Evolutionary conservation across 1,140 invertebrate genomes (phyloP), one percentile per base, ranked within the genome.

Genomic region (Tetraneura akinire): DNA sequence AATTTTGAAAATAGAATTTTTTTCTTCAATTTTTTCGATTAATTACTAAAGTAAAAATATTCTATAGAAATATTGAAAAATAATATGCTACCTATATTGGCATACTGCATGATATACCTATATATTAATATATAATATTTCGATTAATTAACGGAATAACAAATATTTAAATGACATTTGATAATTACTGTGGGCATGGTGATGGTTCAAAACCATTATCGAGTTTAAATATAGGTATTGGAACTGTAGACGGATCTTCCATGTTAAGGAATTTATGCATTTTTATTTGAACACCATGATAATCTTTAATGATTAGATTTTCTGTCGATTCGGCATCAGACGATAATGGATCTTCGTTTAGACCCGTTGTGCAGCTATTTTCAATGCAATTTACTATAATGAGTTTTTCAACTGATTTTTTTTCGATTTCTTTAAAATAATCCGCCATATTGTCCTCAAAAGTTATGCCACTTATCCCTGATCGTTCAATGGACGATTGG

Each of bases 301-400:
- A 42, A 32, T 74, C 71, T 23, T 74, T 74, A 11, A 42, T 21
- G 8, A 55, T 55, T n/a, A 74, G 29, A 55, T 51, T 51, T 16
- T 74, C 26, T n/a, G 18, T 55, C 4, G 71, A 74, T 21, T 74
- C 71, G 8, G 14, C 71, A n/a, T 74, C 71, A 9, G 71, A 74
- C 11, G 51, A 29, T 49, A 74, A n/a, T 2, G 51, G 18, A 14
- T 74, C 71, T 16, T 74, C 71, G 5, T 16, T 32, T n/a, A 32
- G 47, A 10, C 49, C 71, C 0, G 51, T 53, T 11, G 53, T 18
- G 29, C 71, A 74, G 10, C 49, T 74, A 18, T 18, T 74, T 37
- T 74, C 71, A 14, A 53, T 42, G 5, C 49, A 55, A 18, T 74
- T 55, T 21, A 74, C 16, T 37, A 29, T 55, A 42, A 13, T 21